phyloP scores from a whole-genome alignment of 2,797 vertebrate species.

The Propithecus deckenii region DNA sequence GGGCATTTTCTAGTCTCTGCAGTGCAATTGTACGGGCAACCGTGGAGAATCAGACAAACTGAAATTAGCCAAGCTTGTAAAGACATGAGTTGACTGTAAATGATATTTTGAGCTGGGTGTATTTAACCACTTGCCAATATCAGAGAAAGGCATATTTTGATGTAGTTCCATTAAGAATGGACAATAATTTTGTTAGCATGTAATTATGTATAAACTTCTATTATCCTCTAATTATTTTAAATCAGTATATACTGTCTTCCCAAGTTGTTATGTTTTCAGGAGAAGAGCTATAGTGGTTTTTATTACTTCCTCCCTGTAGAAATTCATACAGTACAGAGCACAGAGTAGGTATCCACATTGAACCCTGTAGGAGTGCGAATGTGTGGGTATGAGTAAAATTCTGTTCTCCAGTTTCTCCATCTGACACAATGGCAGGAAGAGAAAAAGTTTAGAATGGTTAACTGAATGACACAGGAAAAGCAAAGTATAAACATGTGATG shows the following conservation, averaged over 20 bases:
- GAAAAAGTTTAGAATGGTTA: not conserved
- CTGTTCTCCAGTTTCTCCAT: not conserved
- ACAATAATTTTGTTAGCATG: slow-evolving; percentile 22
- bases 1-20: not conserved
- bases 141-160: not conserved
- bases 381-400: not conserved
- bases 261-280: not conserved
- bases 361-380: not conserved
- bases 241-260: not conserved
- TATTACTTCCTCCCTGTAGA: not conserved
- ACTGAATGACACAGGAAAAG: not conserved
- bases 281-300: not conserved
- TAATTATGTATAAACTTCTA: not conserved
- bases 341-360: not conserved
- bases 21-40: not conserved
- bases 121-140: slow-evolving; percentile 35
- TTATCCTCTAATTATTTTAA: slow-evolving; percentile 29
- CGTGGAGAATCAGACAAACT: slow-evolving; percentile 42
- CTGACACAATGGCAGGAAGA: not conserved
- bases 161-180: slow-evolving; percentile 11
- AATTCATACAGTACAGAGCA: not conserved
- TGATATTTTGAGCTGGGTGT: not conserved
- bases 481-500: not conserved
- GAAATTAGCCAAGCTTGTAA: slow-evolving; percentile 44
- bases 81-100: slow-evolving; percentile 17